phyloP scores from a whole-genome alignment of 2,113 vertebrate genomes.

The Chaetura pelagica region DNA sequence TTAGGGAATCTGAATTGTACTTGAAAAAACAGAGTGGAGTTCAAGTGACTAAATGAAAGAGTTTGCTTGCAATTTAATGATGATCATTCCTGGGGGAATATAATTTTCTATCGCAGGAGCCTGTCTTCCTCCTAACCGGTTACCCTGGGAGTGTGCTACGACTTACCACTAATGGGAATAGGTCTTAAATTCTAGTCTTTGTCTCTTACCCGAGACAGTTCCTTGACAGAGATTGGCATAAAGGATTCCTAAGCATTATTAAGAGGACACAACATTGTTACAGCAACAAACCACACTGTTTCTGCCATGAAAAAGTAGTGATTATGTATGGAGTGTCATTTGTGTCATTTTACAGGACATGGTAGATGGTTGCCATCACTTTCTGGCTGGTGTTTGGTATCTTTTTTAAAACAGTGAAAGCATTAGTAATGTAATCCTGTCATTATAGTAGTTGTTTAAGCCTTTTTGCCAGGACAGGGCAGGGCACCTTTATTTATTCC shows the following conservation, averaged over 20 bases:
- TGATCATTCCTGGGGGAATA: background rate
- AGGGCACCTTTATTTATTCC: background rate
- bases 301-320: background rate
- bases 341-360: background rate
- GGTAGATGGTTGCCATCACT: background rate
- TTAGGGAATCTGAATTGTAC: background rate
- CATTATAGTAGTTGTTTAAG: background rate
- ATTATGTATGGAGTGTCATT: background rate
- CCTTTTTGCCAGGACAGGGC: background rate
- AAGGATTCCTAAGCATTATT: background rate
- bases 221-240: background rate
- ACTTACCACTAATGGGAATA: fast-evolving
- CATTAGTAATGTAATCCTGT: background rate
- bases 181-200: background rate
- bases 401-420: background rate
- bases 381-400: background rate
- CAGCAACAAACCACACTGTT: background rate
- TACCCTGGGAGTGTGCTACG: background rate
- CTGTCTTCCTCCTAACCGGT: background rate
- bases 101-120: background rate
- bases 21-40: background rate
- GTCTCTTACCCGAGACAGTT: background rate
- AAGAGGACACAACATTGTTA: background rate
- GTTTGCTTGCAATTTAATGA: background rate
- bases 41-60: background rate